Evolutionary conservation across 2,113 vertebrate genomes (phyloP), one percentile per base, ranked within the genome.

Genomic region (Nesoenas mayeri): DNA sequence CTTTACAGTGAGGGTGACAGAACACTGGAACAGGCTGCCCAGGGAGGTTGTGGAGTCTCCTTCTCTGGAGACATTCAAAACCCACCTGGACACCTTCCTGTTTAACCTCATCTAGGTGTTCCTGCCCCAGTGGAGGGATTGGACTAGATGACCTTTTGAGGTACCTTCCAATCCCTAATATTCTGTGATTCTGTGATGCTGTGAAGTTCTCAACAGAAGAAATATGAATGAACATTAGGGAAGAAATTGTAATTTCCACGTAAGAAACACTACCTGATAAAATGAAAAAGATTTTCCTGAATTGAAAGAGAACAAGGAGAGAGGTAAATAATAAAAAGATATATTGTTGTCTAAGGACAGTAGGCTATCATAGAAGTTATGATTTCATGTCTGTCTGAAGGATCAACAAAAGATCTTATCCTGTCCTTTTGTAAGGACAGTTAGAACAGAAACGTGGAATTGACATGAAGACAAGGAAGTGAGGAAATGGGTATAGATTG

Each of bases 351-450:
- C 32, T 16, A 73, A 51, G 21, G 21, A 77, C 40, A 61, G 7
- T 0, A 1, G 1, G 6, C 16, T 69, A 22, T 66, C 21, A 40
- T 0, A 56, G 21, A 58, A 77, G 11, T 50, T 8, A 44, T 48
- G 11, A 42, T 38, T 81, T 90, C 12, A 14, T 15, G 5, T 34
- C 34, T 73, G 6, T 84, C 3, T 4, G 81, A 82, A 75, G 16
- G 31, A 54, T 64, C 24, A 51, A 32, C 51, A 32, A 72, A 79
- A 69, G 44, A 85, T 4, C 2, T 48, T 62, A 38, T 34, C 32
- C n/a, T 13, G 10, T 42, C 40, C 29, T 57, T 89, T 79, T 34
- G 2, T 73, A 65, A 72, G 8, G 24, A 56, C 12, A 65, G 15
- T 28, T 65, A 50, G 12, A 42, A 50, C 5, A 56, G n/a, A 36